Evolutionary conservation across 1,140 invertebrate genomes (phyloP), one percentile per base, ranked within the genome.

Genomic region (Brachystomella parvula): DNA sequence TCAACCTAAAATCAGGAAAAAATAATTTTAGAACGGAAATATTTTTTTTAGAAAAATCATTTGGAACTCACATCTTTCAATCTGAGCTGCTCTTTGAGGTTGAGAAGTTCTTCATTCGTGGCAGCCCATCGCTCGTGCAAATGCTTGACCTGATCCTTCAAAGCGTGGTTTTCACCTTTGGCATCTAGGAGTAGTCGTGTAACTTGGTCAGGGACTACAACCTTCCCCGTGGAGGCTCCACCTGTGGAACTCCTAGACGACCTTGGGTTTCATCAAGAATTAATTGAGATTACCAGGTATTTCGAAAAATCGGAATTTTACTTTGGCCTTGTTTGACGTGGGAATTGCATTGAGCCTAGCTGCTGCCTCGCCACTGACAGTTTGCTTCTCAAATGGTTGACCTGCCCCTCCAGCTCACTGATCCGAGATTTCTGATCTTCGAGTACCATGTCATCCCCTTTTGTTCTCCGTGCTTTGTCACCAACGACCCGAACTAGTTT

Each of bases 391-490:
- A 66, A 35, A 24, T 28, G 26, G 30, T 61, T 33, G 2, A 66
- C 65, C 49, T 61, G 39, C 35, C 26, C 33, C 33, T 66, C 65
- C 2, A 66, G 28, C 15, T 66, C 65, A 2, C 39, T 6, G 33
- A 66, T 61, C 2, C 65, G 35, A 15, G 35, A 24, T 62, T 66
- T 66, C 30, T 66, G 65, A 33, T 66, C 65, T 12, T 66, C 58
- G 12, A 66, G 12, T 24, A 61, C 21, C 15, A 66, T 53, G 28
- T 66, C 65, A 31, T 49, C 53, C 2, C 63, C 21, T 57, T 57
- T 64, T 6, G n/a, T 29, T 29, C 53, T 6, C 21, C 29, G 15
- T 17, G 17, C 21, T 29, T 49, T 29, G 31, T 64, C 62, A 61
- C 57, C 47, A 39, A 65, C 47, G 15, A 68, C 2, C 6, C 58